Evolutionary conservation across 2,888 invertebrate species (phyloP), one percentile per base, ranked within the genome.

Genomic region (Yponomeuta plumbellus): DNA sequence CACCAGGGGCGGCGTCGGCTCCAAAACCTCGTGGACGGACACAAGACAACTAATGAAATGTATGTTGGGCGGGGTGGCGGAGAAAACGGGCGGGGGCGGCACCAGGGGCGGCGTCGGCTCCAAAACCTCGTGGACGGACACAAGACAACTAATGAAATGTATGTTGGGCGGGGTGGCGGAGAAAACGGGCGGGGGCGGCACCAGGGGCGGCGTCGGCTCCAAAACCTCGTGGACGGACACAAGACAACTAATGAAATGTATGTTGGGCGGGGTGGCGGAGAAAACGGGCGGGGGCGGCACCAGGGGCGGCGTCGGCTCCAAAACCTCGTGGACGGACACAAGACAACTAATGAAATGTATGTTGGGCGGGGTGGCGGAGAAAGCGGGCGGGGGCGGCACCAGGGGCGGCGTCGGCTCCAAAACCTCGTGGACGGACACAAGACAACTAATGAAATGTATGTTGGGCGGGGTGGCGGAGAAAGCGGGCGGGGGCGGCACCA

Each of bases 131-230:
- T 1, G 11, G 3, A 10, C 17, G n/a, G n/a, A n/a, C n/a, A n/a
- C n/a, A n/a, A n/a, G n/a, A n/a, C n/a, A n/a, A n/a, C n/a, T n/a
- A n/a, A n/a, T n/a, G n/a, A n/a, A n/a, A n/a, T n/a, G n/a, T n/a
- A n/a, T n/a, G n/a, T n/a, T n/a, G n/a, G 64, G 34, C 8, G 61
- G 65, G 52, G 40, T 68, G 39, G 65, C 65, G 11, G 67, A 66
- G 11, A 56, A 23, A n/a, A 17, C 58, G 11, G 34, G 58, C 39
- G 66, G 58, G n/a, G 66, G 39, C 23, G 61, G 34, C 22, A 61
- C 23, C 17, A 34, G 61, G 5, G 61, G 61, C 3, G 61, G 34
- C n/a, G 61, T 26, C 34, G 23, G 26, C 23, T 59, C 59, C 3
- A 3, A 6, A 13, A 23, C 23, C 59, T 59, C 23, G 11, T 1